Evolutionary conservation across 2,113 vertebrate species (phyloP), one percentile per base, ranked within the genome.

Genomic region (Mobula hypostoma): DNA sequence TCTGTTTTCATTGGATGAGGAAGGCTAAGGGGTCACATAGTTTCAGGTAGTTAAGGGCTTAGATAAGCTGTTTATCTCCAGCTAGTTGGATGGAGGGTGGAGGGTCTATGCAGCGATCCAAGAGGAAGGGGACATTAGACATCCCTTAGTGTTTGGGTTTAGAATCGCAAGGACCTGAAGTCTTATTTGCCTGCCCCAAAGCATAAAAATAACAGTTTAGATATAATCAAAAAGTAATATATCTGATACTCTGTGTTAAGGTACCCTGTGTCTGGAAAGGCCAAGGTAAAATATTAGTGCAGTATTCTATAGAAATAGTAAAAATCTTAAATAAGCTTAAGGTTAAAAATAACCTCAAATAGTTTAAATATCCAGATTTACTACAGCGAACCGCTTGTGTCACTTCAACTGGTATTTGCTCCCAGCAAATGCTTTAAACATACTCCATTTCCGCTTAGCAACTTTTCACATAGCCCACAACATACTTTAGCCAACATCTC

Each of bases 271-370:
- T 66, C 85, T n/a, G 66, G 61, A 32, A 66, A 66, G 29, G 40
- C 61, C 14, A 66, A 7, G 12, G 27, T 85, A 85, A 85, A 58
- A 88, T 9, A 0, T 88, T n/a, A 90, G 63, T 90, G 29, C 61
- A 63, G 58, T 90, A 68, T 15, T 8, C 61, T 19, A 66, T 63
- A 66, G 7, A 19, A 90, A 66, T 66, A 6, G 2, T 21, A 85
- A 9, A 48, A 27, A 24, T 83, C 80, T 56, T 27, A 24, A n/a
- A 14, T 2, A 27, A 87, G 8, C 9, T 14, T 87, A 9, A 58
- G 6, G 61, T 90, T 90, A 66, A n/a, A 90, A 90, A 90, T 63
- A 90, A 68, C 61, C 61, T 63, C 85, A 90, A 11, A 90, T 19
- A 15, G 29, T 66, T n/a, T n/a, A 88, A 88, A 88, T 2, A 29